Evolutionary conservation across 2,797 vertebrate genomes (phyloP).

Genomic region (Lepilemur ruficaudatus): DNA sequence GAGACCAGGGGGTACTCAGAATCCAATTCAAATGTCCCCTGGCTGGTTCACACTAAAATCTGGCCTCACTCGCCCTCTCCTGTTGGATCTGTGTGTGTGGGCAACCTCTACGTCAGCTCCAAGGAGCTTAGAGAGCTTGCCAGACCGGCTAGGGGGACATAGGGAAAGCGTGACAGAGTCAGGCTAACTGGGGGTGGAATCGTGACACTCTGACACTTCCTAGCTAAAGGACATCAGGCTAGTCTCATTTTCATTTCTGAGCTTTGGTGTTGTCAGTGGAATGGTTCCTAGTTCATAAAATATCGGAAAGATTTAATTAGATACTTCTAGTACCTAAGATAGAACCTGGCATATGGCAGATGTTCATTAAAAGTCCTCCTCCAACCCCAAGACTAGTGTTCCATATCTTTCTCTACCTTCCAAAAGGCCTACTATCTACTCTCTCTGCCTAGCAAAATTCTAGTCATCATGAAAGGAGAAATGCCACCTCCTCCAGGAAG

Average conservation of each 20-base stretch:
- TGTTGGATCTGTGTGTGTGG: rapidly evolving
- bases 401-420: not conserved
- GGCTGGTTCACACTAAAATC: not conserved
- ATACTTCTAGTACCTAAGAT: not conserved
- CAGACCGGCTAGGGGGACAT: not conserved
- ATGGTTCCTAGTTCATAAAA: not conserved
- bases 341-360: not conserved
- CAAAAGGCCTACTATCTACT: not conserved
- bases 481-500: not conserved
- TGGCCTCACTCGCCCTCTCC: not conserved
- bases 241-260: not conserved
- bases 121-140: not conserved
- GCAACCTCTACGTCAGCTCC: not conserved
- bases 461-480: not conserved
- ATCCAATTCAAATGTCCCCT: not conserved
- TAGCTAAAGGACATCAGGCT: not conserved
- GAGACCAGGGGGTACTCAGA: not conserved
- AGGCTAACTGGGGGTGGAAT: not conserved
- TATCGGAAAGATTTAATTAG: not conserved
- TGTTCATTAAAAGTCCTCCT: not conserved
- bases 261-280: not conserved
- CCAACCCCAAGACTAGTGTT: not conserved
- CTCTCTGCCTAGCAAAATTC: not conserved
- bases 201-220: not conserved
- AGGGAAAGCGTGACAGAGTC: not conserved